Evolutionary conservation across 2,888 invertebrate genomes (phyloP).

Genomic region (Ypsolopha sequella): DNA sequence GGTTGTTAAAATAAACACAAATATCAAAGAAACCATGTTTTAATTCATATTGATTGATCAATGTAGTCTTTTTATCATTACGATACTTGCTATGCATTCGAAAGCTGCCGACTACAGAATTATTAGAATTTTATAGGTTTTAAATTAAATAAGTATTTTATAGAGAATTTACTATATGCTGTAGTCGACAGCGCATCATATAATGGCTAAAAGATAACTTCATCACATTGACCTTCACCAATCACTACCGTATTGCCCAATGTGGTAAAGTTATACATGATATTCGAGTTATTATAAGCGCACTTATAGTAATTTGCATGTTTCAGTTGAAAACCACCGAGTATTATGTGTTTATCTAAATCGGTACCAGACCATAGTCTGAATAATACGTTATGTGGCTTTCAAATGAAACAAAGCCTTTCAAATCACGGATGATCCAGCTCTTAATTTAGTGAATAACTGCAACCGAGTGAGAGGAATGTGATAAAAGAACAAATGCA

Average conservation of each 20-base stretch:
- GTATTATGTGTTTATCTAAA: background rate
- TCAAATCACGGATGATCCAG: background rate
- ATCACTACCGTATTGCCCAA: background rate
- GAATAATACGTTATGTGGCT: background rate
- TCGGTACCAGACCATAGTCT: background rate
- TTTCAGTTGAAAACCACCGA: background rate
- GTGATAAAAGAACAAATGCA: background rate
- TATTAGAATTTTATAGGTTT: background rate
- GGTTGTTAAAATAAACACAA: background rate
- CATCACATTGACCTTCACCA: background rate
- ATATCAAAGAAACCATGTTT: conserved; percentile 2
- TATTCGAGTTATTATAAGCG: background rate
- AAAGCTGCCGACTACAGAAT: background rate
- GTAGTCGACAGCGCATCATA: background rate
- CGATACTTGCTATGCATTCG: background rate
- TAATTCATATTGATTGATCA: conserved; percentile 3
- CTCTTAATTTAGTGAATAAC: background rate
- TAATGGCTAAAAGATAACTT: background rate
- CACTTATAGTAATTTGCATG: background rate
- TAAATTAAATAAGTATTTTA: background rate
- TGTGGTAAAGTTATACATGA: background rate
- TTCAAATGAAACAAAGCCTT: background rate
- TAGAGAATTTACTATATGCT: no score
- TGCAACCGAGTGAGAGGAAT: background rate
- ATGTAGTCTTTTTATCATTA: conserved; percentile 1